A percentile compares a stretch with the other conserved stretches of the same genome.
These are phyloP conservation scores for Mermis nigrescens DNA, from an alignment of 2,888 invertebrate species.

Conservation along the genomic window DNA sequence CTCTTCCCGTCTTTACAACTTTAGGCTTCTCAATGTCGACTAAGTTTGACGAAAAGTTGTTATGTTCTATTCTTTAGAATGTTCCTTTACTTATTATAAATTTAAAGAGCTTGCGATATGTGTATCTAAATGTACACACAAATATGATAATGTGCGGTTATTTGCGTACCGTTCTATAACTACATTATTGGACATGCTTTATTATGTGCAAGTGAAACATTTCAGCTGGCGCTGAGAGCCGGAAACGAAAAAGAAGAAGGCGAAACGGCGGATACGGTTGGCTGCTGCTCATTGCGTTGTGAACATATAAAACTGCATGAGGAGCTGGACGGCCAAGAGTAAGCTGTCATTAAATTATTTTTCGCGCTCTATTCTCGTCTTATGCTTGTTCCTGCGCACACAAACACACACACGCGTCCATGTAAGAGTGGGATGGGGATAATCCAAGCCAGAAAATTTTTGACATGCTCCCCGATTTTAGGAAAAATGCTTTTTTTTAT, in stretches of 20 bases:
- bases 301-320: constrained; percentile 82
- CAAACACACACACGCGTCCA: too few species aligned
- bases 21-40: too few species aligned
- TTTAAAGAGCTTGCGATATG: too few species aligned
- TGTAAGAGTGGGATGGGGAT: too few species aligned
- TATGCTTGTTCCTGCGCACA: background rate
- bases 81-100: background rate
- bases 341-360: constrained; percentile 5
- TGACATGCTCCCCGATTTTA: too few species aligned
- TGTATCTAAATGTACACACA: too few species aligned
- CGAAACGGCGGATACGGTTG: constrained; percentile 88
- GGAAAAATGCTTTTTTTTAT: too few species aligned
- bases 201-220: too few species aligned
- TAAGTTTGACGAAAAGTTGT: too few species aligned
- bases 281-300: constrained; percentile 88
- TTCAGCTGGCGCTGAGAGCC: constrained; percentile 72
- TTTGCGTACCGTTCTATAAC: background rate
- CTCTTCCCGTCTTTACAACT: too few species aligned
- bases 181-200: constrained; percentile 1
- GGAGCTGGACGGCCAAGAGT: constrained; percentile 32
- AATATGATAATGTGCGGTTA: too few species aligned
- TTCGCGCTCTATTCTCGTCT: constrained; percentile 19
- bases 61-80: background rate
- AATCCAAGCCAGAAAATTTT: too few species aligned
- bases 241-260: constrained; percentile 99